A percentile compares a stretch with the other conserved stretches of the same genome.
Conservation (phyloP, 2,797 vertebrate species). For the Microctenopoma stevenorrisi region DNA sequence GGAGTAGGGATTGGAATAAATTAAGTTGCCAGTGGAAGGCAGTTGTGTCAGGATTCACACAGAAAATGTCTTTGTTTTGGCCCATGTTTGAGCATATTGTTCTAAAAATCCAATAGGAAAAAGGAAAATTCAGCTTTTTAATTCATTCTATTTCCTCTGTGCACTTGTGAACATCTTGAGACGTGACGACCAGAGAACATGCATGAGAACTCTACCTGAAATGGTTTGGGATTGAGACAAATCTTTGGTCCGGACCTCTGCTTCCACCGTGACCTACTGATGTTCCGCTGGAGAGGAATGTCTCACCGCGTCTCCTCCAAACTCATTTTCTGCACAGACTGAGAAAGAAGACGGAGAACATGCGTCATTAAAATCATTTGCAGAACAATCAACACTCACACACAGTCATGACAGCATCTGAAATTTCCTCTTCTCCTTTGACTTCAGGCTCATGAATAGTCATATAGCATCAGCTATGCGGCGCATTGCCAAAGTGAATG, state of each 20-base stretch:
- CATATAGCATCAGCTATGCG: conserved; percentile 74
- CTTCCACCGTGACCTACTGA: conserved; percentile 77
- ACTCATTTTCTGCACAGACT: conserved; percentile 88
- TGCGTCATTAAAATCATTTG: conserved; percentile 71
- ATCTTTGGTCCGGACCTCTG: conserved; percentile 85
- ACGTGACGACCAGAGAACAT: background rate
- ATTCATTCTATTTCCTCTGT: background rate
- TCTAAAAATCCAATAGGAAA: background rate
- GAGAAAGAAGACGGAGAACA: conserved; percentile 60
- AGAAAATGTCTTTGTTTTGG: background rate
- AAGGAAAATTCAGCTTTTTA: no score
- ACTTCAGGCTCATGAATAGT: conserved; percentile 75
- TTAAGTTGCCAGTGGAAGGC: background rate
- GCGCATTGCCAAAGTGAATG: conserved; percentile 48
- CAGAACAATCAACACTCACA: conserved; percentile 69
- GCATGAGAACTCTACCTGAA: conserved; percentile 85
- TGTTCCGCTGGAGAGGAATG: conserved; percentile 74
- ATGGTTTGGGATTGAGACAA: conserved; percentile 80
- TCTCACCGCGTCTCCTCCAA: conserved; percentile 87
- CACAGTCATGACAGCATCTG: conserved; percentile 52
- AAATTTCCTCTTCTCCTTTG: conserved; percentile 61
- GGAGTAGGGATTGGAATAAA: background rate
- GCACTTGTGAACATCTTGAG: background rate
- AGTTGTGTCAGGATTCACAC: background rate
- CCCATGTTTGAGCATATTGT: background rate